phyloP scores from a whole-genome alignment of 2,113 vertebrate genomes.

The Eurystomus gularis region DNA sequence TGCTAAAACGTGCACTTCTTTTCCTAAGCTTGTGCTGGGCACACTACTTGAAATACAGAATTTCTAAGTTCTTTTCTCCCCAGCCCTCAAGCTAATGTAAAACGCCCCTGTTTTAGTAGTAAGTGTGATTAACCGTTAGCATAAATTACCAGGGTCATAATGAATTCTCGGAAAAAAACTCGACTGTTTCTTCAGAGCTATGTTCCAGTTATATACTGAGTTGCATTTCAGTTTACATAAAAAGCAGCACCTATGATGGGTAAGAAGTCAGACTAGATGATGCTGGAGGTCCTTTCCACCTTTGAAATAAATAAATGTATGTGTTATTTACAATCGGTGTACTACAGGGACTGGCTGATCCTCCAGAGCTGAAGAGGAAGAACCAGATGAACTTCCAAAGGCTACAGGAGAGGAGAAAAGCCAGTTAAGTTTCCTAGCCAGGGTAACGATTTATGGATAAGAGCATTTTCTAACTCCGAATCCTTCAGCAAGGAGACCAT shows the following conservation, averaged over 20 bases:
- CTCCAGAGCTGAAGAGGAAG: neutral
- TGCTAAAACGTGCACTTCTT: neutral
- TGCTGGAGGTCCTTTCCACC: neutral
- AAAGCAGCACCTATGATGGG: neutral
- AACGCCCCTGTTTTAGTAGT: neutral
- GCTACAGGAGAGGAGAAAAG: neutral
- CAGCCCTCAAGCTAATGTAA: neutral
- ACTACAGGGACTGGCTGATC: neutral
- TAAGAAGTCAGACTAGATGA: neutral
- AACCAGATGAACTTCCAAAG: neutral
- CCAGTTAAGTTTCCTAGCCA: neutral
- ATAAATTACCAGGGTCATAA: neutral
- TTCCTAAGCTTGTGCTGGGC: neutral
- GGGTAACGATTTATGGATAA: neutral
- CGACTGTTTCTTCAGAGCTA: neutral
- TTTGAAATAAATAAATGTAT: neutral
- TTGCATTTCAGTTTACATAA: neutral
- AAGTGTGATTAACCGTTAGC: constrained; percentile 18
- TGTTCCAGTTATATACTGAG: neutral
- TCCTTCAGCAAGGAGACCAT: neutral
- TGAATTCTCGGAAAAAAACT: neutral
- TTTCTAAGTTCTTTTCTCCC: neutral
- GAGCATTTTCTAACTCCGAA: neutral
- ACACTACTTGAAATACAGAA: neutral
- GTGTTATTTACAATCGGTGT: neutral